Evolutionary conservation across 1,140 invertebrate species (phyloP), one percentile per base, ranked within the genome.

Genomic region (Cherax destructor): DNA sequence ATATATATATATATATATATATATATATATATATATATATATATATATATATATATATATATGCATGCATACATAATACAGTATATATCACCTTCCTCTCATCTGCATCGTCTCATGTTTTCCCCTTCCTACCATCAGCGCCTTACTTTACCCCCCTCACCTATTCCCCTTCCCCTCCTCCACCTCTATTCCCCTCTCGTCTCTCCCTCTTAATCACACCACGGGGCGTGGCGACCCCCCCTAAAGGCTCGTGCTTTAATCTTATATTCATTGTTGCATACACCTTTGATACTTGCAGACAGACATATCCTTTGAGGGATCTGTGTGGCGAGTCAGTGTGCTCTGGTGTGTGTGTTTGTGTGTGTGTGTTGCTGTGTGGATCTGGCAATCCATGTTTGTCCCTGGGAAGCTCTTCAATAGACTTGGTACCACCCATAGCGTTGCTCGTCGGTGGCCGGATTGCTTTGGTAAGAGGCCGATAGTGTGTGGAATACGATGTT

Each of bases 181-280:
- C 7, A 0, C 30, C 6, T n/a, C 47, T 50, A 4, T 16, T 24
- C 24, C 77, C 30, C 77, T 79, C 77, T 50, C 47, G 5, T 50
- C n/a, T 74, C 69, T 74, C 80, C 59, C 52, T 61, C 56, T 56
- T 83, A 83, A 83, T 83, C 80, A 83, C 80, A 83, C 80, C 52
- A 83, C 13, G 80, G 77, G 80, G 50, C 80, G 80, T 61, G 80
- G 50, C 80, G 80, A 56, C 80, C 24, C 80, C 30, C 80, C 80
- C 80, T 41, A 13, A 24, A 83, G 80, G 59, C 52, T n/a, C 80
- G 18, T 11, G 59, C 80, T 83, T 83, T 83, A 83, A 83, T 83
- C 80, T 83, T 61, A 83, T 83, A 83, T 83, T 83, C 80, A 83
- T 83, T 83, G 80, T 83, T 61, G 80, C 61, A 61, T 83, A 59